Evolutionary conservation across 2,113 vertebrate genomes (phyloP), one percentile per base, ranked within the genome.

Genomic region (Phyllopteryx taeniolatus): DNA sequence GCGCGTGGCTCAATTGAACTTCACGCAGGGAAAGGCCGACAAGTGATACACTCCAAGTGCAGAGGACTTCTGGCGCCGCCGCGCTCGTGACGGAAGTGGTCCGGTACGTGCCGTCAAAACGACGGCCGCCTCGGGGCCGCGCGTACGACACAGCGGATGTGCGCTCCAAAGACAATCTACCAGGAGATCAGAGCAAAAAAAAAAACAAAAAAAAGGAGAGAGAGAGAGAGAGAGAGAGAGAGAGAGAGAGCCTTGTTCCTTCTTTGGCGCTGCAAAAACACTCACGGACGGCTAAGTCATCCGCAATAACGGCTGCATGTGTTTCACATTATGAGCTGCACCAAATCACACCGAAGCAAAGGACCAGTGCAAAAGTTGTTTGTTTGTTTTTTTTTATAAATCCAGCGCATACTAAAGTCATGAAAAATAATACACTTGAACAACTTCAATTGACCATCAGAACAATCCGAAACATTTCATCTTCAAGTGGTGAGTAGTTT

Each of bases 131-230:
- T 89, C 68, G 17, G 62, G 88, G 86, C 54, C n/a, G 8, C 75
- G 72, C 84, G 87, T 85, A 90, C 79, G 68, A 78, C 33, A 54
- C 85, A 87, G 83, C 87, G 85, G 88, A 83, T 88, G 83, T 53
- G 49, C 8, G 19, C 31, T 8, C 53, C 20, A 22, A 54, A 42
- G 53, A 42, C n/a, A 56, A 39, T 42, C 51, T 39, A 54, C 19
- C 33, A 57, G 19, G 15, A 79, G 66, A 83, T 80, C 76, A 69
- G 75, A 75, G 70, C 47, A 43, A 83, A 61, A 20, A 42, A 44
- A n/a, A 15, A 44, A 11, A n/a, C n/a, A 43, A 42, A 42, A 54
- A 65, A 43, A 64, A 27, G 27, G 35, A 39, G 35, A 39, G 35
- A 39, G 3, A 39, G 35, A 39, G 35, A 39, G 35, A 39, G 35